These are phyloP conservation scores for Cassiopea andromeda DNA, from an alignment of 30 jellyfish, hydroid and myxozoan species.

Conservation along the genomic window DNA sequence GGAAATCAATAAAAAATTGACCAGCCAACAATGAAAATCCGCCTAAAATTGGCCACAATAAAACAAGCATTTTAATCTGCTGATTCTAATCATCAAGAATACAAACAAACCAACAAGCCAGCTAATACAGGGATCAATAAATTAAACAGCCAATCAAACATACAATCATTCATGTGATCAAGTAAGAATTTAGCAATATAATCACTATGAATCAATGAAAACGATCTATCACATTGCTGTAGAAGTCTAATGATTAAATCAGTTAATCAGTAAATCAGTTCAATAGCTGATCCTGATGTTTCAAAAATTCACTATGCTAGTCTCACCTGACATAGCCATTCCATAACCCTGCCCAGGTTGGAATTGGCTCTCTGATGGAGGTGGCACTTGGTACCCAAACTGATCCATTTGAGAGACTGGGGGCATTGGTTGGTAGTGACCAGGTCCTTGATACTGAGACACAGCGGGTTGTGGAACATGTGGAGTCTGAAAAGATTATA, in stretches of 20 bases:
- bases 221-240: neutral
- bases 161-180: neutral
- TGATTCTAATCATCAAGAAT: neutral
- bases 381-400: slow-evolving; percentile 6
- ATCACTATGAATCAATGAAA: too few species aligned
- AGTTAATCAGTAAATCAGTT: neutral
- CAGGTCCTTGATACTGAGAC: neutral
- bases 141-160: neutral
- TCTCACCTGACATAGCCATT: slow-evolving; percentile 12
- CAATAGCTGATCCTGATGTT: too few species aligned
- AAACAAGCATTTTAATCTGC: neutral
- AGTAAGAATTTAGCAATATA: too few species aligned
- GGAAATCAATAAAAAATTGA: too few species aligned
- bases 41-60: too few species aligned
- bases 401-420: neutral
- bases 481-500: neutral
- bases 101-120: neutral
- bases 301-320: neutral
- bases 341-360: slow-evolving; percentile 55
- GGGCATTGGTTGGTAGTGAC: neutral
- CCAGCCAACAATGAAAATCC: too few species aligned
- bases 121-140: neutral
- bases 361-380: slow-evolving; percentile 32
- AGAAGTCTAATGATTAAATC: neutral
- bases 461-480: neutral